These are phyloP conservation scores for Lordiphosa collinella DNA, from an alignment of 1,140 invertebrate species.

Conservation along the genomic window DNA sequence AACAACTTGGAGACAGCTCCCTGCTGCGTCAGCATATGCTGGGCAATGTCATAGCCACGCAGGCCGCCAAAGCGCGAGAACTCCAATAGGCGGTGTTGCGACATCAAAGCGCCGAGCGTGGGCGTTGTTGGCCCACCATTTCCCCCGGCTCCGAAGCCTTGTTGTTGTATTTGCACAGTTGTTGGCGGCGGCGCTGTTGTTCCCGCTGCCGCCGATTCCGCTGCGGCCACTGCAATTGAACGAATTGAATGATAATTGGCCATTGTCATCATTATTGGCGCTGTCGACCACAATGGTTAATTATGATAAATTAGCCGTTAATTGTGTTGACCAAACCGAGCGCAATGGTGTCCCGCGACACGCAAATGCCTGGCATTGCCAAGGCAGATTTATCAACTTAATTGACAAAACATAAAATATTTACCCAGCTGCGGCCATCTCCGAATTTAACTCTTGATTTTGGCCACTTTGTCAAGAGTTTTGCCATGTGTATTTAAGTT, in stretches of 20 bases:
- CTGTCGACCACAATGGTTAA: constrained; percentile 64
- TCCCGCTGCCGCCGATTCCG: constrained; percentile 34
- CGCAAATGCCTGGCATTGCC: constrained; percentile 11
- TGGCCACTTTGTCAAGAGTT: constrained; percentile 23
- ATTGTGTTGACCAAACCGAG: constrained; percentile 64
- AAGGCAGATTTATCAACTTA: constrained; percentile 49
- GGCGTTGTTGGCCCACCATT: constrained; percentile 79
- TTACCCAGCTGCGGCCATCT: constrained; percentile 46
- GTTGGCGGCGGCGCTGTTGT: constrained; percentile 46
- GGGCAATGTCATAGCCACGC: constrained; percentile 92
- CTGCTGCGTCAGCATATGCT: constrained; percentile 93
- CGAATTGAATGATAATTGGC: constrained; percentile 77
- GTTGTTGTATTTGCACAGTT: constrained; percentile 78
- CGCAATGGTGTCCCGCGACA: constrained; percentile 9
- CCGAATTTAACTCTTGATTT: constrained; percentile 23
- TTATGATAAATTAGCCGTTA: constrained; percentile 76
- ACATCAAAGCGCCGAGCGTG: constrained; percentile 85
- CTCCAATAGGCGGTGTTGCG: constrained; percentile 88
- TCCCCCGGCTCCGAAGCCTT: constrained; percentile 72
- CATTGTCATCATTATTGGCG: constrained; percentile 58
- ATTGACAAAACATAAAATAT: constrained; percentile 67
- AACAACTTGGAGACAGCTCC: constrained; percentile 95
- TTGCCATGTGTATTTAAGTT: neutral
- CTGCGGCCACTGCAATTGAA: constrained; percentile 71
- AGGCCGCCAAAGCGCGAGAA: constrained; percentile 90